A percentile compares a stretch with the other conserved stretches of the same genome.
phyloP scores from a whole-genome alignment of 2,797 vertebrate species.

The Masticophis lateralis region DNA sequence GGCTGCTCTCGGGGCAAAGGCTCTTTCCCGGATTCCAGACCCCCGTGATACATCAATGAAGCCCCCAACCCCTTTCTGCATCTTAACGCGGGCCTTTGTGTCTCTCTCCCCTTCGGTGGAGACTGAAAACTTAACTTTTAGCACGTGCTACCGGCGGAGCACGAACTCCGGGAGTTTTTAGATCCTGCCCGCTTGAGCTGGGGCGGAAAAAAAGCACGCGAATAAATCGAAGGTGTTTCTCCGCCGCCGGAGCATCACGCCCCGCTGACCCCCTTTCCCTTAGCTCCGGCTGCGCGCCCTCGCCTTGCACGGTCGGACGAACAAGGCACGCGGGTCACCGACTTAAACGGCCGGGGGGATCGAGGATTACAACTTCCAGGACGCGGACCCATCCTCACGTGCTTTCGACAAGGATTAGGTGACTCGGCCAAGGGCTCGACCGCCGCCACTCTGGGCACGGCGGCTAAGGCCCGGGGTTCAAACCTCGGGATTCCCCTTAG shows the following conservation, averaged over 20 bases:
- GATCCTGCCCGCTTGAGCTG: background rate
- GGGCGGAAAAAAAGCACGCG: background rate
- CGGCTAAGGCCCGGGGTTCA: background rate
- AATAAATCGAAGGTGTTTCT: background rate
- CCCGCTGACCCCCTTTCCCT: background rate
- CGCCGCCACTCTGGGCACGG: background rate
- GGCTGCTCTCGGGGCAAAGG: background rate
- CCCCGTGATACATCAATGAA: background rate
- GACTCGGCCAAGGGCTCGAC: background rate
- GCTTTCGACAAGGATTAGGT: background rate
- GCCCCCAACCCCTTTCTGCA: background rate
- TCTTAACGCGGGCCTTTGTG: background rate
- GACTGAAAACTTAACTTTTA: background rate
- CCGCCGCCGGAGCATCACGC: background rate
- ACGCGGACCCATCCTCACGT: background rate
- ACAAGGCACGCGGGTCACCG: too few relatives aligned
- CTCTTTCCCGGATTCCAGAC: background rate
- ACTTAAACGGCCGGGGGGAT: fast-evolving
- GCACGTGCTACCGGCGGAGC: background rate
- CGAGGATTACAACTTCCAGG: too few relatives aligned
- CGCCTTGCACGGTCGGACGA: background rate
- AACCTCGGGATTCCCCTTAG: background rate
- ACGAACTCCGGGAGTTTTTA: background rate
- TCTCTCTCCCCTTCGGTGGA: too few relatives aligned
- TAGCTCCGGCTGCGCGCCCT: background rate